Evolutionary conservation across 2,797 vertebrate species (phyloP), one percentile per base, ranked within the genome.

Genomic region (Alfaro cultratus): DNA sequence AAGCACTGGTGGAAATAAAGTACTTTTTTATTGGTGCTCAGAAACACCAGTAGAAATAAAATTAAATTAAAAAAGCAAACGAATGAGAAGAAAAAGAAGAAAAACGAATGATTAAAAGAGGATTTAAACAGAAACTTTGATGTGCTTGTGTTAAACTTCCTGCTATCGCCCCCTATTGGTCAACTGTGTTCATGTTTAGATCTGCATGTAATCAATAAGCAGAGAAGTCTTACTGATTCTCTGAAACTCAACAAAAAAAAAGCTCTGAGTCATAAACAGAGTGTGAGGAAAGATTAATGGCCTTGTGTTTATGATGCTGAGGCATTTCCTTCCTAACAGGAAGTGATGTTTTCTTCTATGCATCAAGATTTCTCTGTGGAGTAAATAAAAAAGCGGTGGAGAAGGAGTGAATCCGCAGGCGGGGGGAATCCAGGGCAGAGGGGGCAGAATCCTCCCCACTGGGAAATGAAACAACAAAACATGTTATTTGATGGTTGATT

Each of bases 81-180:
- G 4, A 47, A 47, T 47, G 46, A 47, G 46, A 47, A 21, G 18
- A 49, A 49, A 21, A 49, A 49, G 1, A 49, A 5, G 1, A 18
- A 18, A 7, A 49, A 7, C 1, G 1, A 47, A 4, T 34, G 2
- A 64, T 64, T 36, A 64, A 36, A 31, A 64, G 16, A 36, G 31
- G 60, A 34, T 41, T 49, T 55, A 77, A 76, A 23, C 77, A 71
- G 76, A 74, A 75, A 57, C 16, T 49, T 41, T 10, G 74, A 39
- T 64, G 68, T 67, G 62, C 31, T 34, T 39, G 9, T 8, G 11
- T 8, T 26, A 75, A 75, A 77, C 92, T 91, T 83, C 82, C 82
- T 55, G 75, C 85, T 91, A 85, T 85, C 64, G 91, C 93, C 94
- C 91, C 92, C 94, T 95, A 80, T 91, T 92, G 94, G 92, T 77